Evolutionary conservation across 2,888 invertebrate species (phyloP).

Genomic region (Schizaphis graminum): DNA sequence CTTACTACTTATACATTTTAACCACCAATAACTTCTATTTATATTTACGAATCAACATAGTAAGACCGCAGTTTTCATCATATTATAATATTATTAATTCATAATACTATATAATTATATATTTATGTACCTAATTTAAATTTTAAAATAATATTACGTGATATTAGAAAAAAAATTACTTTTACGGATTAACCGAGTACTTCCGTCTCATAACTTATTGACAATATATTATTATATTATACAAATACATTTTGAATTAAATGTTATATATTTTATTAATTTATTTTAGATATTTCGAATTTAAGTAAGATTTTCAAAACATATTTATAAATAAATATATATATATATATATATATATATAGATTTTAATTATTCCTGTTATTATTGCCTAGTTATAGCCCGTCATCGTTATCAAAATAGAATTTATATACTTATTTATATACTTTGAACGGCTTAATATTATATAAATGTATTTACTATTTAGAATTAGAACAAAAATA

Average conservation of each 20-base stretch:
- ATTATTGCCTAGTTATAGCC: neutral
- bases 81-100: neutral
- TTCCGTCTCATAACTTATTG: constrained; percentile 44
- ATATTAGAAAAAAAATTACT: constrained; percentile 31
- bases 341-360: neutral
- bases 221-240: constrained; percentile 36
- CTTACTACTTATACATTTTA: neutral
- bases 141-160: constrained; percentile 25
- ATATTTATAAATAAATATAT: neutral
- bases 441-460: neutral
- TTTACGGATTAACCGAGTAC: constrained; percentile 32
- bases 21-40: neutral
- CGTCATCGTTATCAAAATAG: neutral
- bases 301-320: neutral
- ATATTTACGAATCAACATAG: neutral
- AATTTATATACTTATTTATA: too few relatives aligned
- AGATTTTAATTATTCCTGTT: neutral
- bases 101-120: neutral
- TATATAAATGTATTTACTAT: constrained; percentile 19
- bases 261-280: constrained; percentile 48
- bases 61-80: neutral
- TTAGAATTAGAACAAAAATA: constrained; percentile 48
- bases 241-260: constrained; percentile 35
- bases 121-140: neutral
- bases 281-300: constrained; percentile 40